Base-by-base conservation (phyloP, 2,113 vertebrate species). In the Gymnocephalus cernua region DNA sequence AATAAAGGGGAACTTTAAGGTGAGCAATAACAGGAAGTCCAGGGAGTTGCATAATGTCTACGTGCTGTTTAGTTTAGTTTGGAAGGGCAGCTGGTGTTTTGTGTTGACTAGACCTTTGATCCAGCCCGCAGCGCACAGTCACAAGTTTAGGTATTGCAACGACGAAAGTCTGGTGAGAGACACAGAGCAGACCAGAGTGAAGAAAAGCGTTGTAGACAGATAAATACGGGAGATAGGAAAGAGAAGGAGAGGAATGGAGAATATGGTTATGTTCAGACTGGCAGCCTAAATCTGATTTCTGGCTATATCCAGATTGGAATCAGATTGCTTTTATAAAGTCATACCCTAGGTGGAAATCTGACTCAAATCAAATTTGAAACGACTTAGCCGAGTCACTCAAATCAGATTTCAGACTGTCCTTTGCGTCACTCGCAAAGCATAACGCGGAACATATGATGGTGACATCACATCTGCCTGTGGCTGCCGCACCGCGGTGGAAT, bases 391-490 rank as follows among this genome's bases (percentile, higher is more conserved):
- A 56, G 83, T 27, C 77, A 6, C 83, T 77, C 51, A 35, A 83
- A 86, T 71, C 83, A 58, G 68, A 85, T 90, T 66, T 69, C n/a
- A 32, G 38, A 58, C 65, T 10, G 68, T 74, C 56, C 59, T 64
- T 74, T 73, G 65, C 70, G 21, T 82, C 82, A 82, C 25, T 57
- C 18, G 6, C 25, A 7, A 25, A 50, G 6, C 51, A 1, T 91
- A 93, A 93, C 79, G 0, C 82, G 38, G 6, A 90, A 83, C 91
- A 90, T 41, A 89, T 91, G 88, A 74, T 0, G 66, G 64, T 90
- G 84, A 86, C 71, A 65, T 90, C 78, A 87, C 74, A 79, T 57
- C 75, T 84, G 77, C 72, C 78, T 32, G 61, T 15, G 19, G 69
- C 32, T 58, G 63, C n/a, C 12, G 27, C 25, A n/a, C 48, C 23